phyloP scores from a whole-genome alignment of 35 echinoderm and acorn worm species.

The Lytechinus pictus region DNA sequence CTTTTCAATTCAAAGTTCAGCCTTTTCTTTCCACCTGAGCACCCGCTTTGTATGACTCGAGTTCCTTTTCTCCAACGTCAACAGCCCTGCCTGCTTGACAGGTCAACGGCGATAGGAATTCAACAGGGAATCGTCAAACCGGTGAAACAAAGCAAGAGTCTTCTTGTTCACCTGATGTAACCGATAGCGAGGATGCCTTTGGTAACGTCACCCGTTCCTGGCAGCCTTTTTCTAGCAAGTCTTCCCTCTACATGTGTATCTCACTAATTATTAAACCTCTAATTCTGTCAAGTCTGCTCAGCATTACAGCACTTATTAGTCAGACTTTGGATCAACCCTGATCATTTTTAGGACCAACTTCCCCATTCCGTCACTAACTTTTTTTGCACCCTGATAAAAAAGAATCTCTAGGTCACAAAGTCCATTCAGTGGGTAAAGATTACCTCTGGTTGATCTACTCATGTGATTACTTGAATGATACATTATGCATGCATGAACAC shows the following conservation, averaged over 20 bases:
- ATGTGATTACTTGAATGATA: not conserved
- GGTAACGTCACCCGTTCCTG: not conserved
- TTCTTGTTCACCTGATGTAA: not conserved
- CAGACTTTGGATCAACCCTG: not conserved
- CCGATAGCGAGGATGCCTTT: not conserved
- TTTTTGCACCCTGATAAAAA: not conserved
- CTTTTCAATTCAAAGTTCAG: not conserved
- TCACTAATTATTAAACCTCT: not conserved
- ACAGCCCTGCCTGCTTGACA: not conserved
- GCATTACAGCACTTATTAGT: not conserved
- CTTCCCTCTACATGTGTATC: not conserved
- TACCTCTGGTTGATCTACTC: not conserved
- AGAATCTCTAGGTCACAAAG: not conserved
- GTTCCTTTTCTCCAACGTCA: constrained; percentile 16
- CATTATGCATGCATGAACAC: not conserved
- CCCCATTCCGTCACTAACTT: not conserved
- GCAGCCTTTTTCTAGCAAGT: not conserved
- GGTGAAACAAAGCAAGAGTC: constrained; percentile 2
- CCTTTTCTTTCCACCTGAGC: not conserved
- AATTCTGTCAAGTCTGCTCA: not conserved
- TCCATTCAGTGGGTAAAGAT: not conserved
- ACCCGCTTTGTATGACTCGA: constrained; percentile 9
- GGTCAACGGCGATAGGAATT: not conserved
- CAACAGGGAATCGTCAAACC: not conserved
- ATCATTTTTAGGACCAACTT: not conserved